Evolutionary conservation across 1,140 invertebrate genomes (phyloP).

Genomic region (Diabrotica virgifera): DNA sequence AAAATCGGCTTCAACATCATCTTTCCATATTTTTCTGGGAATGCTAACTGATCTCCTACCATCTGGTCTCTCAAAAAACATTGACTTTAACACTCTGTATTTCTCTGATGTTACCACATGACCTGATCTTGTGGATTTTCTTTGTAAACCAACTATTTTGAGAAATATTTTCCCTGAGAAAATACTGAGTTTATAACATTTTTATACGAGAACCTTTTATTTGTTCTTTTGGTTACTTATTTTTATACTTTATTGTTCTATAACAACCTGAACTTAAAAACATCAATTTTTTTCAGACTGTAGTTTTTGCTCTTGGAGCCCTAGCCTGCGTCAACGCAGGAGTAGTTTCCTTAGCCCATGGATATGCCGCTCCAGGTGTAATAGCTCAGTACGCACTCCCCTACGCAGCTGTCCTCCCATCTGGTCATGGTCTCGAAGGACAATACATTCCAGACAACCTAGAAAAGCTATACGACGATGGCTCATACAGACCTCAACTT

Average conservation of each 20-base stretch:
- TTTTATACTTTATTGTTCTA: background rate
- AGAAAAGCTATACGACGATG: slow-evolving; percentile 34
- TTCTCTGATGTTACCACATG: too few species aligned
- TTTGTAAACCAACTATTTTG: too few species aligned
- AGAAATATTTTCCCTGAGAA: too few species aligned
- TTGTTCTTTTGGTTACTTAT: background rate
- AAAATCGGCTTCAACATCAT: too few species aligned
- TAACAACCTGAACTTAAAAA: background rate
- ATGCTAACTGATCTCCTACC: too few species aligned
- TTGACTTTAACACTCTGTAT: too few species aligned
- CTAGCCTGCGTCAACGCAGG: slow-evolving; percentile 12
- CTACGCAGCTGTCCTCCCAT: slow-evolving; percentile 16
- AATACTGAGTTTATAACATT: background rate
- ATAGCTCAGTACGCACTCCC: slow-evolving; percentile 13
- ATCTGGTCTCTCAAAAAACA: too few species aligned
- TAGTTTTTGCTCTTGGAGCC: slow-evolving; percentile 15
- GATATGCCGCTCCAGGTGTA: slow-evolving; percentile 10
- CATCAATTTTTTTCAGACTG: slow-evolving; percentile 8
- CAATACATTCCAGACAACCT: slow-evolving; percentile 31
- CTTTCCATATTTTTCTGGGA: too few species aligned
- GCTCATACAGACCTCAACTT: slow-evolving; percentile 32
- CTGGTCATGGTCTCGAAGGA: slow-evolving; percentile 23
- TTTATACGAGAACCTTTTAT: background rate
- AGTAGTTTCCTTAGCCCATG: slow-evolving; percentile 6
- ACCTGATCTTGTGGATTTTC: too few species aligned